These are phyloP conservation scores for Manacus vitellinus DNA, from an alignment of 2,113 vertebrate species.

Conservation along the genomic window DNA sequence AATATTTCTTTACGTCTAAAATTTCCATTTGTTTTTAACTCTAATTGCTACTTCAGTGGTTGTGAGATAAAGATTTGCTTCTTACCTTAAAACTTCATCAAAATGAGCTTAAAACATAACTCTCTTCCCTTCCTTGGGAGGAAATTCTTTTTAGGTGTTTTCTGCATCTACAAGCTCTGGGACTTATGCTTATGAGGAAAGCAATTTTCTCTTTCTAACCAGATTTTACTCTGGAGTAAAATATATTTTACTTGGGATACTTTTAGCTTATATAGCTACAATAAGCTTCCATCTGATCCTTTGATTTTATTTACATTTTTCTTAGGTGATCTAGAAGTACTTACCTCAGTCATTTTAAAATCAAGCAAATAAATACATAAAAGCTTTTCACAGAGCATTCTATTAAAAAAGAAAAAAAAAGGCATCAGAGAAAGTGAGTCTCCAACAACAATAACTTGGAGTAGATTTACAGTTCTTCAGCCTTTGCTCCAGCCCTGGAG, in stretches of 20 bases:
- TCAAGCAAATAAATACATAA: slow-evolving; percentile 18
- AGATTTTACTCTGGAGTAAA: slow-evolving; percentile 73
- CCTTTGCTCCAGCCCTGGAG: slow-evolving; percentile 77
- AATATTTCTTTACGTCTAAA: not conserved
- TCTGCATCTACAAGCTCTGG: slow-evolving; percentile 15
- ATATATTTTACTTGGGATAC: slow-evolving; percentile 59
- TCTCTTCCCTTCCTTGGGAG: not conserved
- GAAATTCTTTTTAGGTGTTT: not conserved
- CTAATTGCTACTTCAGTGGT: not conserved
- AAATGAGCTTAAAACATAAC: slow-evolving; percentile 15
- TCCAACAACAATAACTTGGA: slow-evolving; percentile 71
- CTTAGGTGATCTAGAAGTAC: slow-evolving; percentile 15
- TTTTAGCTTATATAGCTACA: slow-evolving; percentile 34
- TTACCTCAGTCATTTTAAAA: slow-evolving; percentile 61
- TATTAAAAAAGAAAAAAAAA: not conserved
- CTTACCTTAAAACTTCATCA: not conserved
- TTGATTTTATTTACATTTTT: not conserved
- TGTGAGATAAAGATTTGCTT: not conserved
- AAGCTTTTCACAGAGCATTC: not conserved
- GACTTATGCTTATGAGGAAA: slow-evolving; percentile 52
- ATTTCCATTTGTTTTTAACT: not conserved
- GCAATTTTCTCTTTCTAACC: slow-evolving; percentile 67
- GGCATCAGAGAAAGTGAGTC: not conserved
- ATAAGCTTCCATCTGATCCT: slow-evolving; percentile 33
- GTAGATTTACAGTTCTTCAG: slow-evolving; percentile 80